Evolutionary conservation across 2,113 vertebrate species (phyloP).

Genomic region (Mohoua ochrocephala): DNA sequence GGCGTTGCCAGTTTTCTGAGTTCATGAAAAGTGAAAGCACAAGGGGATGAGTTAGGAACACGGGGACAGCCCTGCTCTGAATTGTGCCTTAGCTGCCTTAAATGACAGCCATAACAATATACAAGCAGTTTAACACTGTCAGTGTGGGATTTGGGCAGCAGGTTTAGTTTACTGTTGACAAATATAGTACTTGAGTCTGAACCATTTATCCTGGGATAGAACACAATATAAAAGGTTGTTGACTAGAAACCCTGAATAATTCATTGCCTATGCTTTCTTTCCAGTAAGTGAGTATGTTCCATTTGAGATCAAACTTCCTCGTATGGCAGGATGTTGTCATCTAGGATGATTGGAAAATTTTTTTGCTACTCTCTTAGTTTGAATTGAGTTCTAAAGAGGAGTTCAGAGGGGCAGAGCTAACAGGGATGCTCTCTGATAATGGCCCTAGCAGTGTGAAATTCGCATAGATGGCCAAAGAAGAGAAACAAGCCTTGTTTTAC

Average conservation of each 20-base stretch:
- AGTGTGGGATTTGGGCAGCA: constrained; percentile 31
- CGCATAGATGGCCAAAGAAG: neutral
- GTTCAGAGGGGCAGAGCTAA: neutral
- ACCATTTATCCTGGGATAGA: constrained; percentile 31
- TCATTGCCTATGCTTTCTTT: neutral
- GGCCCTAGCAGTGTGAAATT: neutral
- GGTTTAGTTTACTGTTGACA: constrained; percentile 44
- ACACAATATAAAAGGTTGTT: constrained; percentile 33
- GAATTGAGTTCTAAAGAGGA: neutral
- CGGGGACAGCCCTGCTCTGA: neutral
- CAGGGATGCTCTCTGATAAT: neutral
- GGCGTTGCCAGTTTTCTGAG: neutral
- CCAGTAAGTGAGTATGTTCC: neutral
- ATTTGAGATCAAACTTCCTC: constrained; percentile 17
- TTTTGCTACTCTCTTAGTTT: neutral
- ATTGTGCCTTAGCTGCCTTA: neutral
- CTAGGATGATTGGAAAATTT: neutral
- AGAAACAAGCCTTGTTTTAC: neutral
- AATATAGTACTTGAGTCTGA: constrained; percentile 41
- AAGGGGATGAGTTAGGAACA: neutral
- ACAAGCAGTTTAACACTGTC: constrained; percentile 13
- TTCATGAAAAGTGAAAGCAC: neutral
- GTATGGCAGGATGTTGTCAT: neutral
- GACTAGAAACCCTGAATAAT: constrained; percentile 45
- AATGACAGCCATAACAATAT: constrained; percentile 27